Conservation (phyloP, 2,113 vertebrate species). For the Stegostoma tigrinum region DNA sequence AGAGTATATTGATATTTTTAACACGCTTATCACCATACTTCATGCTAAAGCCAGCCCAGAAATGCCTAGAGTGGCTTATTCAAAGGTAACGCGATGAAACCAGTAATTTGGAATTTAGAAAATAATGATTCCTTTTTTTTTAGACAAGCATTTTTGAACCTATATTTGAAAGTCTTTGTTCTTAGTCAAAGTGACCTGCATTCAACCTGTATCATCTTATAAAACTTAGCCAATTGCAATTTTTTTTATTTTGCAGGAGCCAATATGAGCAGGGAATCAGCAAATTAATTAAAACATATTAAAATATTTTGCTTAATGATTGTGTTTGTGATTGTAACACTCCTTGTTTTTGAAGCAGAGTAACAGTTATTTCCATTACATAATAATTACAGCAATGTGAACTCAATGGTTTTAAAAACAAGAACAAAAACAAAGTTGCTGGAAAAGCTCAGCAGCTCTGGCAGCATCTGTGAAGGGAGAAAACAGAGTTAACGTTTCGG, state of each 20-base stretch:
- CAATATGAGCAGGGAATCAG: not conserved
- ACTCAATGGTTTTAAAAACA: not conserved
- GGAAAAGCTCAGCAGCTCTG: no score
- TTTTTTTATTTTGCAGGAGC: not conserved
- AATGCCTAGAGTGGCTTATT: slow-evolving; percentile 94
- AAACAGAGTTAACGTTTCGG: no score
- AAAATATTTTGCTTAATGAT: not conserved
- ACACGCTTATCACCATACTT: slow-evolving; percentile 85
- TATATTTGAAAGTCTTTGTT: not conserved
- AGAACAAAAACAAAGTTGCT: no score
- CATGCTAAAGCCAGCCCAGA: slow-evolving; percentile 87
- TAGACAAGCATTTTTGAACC: not conserved
- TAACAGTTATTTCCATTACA: not conserved
- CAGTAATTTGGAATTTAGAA: slow-evolving; percentile 11
- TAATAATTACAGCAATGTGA: not conserved
- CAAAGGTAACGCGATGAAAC: slow-evolving; percentile 66
- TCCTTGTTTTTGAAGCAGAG: not conserved
- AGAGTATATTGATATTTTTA: slow-evolving; percentile 75
- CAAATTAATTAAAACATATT: not conserved
- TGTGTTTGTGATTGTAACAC: not conserved
- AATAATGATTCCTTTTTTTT: not conserved
- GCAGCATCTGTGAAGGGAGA: no score
- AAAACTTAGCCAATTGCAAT: not conserved
- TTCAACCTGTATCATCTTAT: not conserved
- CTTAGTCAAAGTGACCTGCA: not conserved